Evolutionary conservation across 1,140 invertebrate genomes (phyloP).

Genomic region (Cydia pomonella): DNA sequence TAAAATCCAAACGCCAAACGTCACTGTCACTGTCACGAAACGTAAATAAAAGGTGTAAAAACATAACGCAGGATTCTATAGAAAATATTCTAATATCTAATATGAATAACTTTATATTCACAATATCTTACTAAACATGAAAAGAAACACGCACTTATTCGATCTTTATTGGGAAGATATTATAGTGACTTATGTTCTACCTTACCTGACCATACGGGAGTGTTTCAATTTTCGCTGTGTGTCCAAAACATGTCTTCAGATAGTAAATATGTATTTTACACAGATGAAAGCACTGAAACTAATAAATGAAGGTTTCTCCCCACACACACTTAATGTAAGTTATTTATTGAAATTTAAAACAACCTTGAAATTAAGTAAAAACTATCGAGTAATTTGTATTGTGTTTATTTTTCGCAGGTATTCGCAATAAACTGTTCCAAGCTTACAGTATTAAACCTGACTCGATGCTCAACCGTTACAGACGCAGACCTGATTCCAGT

Average conservation of each 20-base stretch:
- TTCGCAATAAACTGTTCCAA: conserved; percentile 72
- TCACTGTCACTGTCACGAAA: conserved; percentile 4
- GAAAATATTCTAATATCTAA: background rate
- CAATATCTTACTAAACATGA: conserved; percentile 55
- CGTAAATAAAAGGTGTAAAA: conserved; percentile 10
- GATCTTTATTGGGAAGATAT: conserved; percentile 83
- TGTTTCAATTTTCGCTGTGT: conserved; percentile 81
- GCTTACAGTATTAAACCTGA: conserved; percentile 78
- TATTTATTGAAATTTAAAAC: background rate
- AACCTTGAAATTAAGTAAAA: background rate
- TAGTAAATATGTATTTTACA: conserved; percentile 74
- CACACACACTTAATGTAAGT: conserved; percentile 70
- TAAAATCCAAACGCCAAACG: too few relatives aligned
- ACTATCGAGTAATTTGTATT: conserved; percentile 30
- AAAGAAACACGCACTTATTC: conserved; percentile 75
- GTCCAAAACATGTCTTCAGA: conserved; percentile 74
- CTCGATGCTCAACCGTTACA: conserved; percentile 72
- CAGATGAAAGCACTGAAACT: conserved; percentile 70
- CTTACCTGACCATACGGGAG: conserved; percentile 76
- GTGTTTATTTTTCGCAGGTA: conserved; percentile 62
- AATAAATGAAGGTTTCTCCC: conserved; percentile 71
- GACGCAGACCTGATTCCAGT: conserved; percentile 79
- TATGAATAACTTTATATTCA: conserved; percentile 13
- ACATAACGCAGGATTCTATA: background rate
- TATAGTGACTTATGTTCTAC: conserved; percentile 77